Conservation (phyloP, 2,888 invertebrate genomes). For the Eurytoma adleriae region DNA sequence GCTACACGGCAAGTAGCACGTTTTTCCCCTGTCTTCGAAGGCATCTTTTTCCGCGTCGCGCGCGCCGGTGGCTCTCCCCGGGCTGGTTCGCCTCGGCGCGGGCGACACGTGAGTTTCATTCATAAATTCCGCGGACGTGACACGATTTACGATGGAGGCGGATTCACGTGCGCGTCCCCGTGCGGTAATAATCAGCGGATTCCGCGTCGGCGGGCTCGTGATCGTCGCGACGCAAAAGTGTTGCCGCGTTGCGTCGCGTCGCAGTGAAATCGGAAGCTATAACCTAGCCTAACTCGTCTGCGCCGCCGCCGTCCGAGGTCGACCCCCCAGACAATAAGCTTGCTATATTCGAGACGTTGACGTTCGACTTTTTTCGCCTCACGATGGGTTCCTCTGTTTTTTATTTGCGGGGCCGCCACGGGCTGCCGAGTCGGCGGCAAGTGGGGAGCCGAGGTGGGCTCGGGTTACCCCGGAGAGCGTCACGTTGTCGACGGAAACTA, state of each 20-base stretch:
- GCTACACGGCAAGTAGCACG: slow-evolving; percentile 12
- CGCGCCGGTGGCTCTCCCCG: neutral
- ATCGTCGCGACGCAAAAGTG: slow-evolving; percentile 20
- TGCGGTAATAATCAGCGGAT: slow-evolving; percentile 28
- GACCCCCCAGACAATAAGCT: slow-evolving; percentile 4
- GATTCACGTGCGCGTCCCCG: slow-evolving; percentile 16
- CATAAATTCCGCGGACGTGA: slow-evolving; percentile 45
- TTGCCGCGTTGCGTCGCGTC: slow-evolving; percentile 32
- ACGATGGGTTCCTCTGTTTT: neutral
- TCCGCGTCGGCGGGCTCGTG: slow-evolving; percentile 19
- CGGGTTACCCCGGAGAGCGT: slow-evolving; percentile 21
- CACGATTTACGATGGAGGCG: slow-evolving; percentile 35
- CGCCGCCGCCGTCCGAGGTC: slow-evolving; percentile 40
- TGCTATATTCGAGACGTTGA: neutral
- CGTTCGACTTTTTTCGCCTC: neutral
- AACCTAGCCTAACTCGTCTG: slow-evolving; percentile 58
- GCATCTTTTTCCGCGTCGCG: slow-evolving; percentile 7
- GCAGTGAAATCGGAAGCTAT: slow-evolving; percentile 60
- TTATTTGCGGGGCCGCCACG: neutral
- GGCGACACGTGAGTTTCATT: slow-evolving; percentile 50
- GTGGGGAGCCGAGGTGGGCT: neutral
- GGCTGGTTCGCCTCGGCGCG: neutral
- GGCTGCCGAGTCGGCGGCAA: neutral
- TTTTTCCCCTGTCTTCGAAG: slow-evolving; percentile 9
- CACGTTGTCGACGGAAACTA: slow-evolving; percentile 31